Conservation (phyloP, 2,113 vertebrate genomes). For the Catharus fuscescens region DNA sequence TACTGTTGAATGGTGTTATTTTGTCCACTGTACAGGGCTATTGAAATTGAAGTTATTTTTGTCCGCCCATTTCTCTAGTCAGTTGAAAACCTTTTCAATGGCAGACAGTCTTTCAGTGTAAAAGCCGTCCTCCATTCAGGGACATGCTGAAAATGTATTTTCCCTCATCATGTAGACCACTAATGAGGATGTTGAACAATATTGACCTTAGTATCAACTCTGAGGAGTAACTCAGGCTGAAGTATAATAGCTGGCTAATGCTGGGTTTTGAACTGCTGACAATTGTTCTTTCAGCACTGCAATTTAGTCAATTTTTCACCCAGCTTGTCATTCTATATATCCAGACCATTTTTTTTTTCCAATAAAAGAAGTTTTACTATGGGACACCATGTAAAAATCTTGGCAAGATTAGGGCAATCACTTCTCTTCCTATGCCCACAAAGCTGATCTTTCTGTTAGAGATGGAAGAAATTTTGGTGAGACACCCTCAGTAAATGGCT, state of each 20-base stretch:
- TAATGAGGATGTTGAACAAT: constrained; percentile 41
- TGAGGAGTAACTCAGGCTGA: not conserved
- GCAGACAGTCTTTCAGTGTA: not conserved
- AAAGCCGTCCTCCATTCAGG: not conserved
- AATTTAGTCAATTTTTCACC: constrained; percentile 54
- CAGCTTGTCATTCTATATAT: not conserved
- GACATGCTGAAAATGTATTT: not conserved
- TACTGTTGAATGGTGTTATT: not conserved
- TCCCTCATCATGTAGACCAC: not conserved
- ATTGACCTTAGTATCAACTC: not conserved
- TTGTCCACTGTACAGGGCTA: not conserved
- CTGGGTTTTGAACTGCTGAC: constrained; percentile 25
- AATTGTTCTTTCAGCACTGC: not conserved
- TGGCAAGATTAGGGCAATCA: not conserved
- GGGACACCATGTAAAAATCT: not conserved
- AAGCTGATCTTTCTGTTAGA: not conserved
- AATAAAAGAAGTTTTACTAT: not conserved
- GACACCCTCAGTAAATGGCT: not conserved
- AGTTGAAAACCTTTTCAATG: not conserved
- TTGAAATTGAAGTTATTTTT: not conserved
- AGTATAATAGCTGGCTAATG: not conserved
- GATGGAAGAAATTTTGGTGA: not conserved
- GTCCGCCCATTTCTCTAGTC: not conserved
- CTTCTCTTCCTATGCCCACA: not conserved
- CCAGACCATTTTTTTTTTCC: not conserved